These are phyloP conservation scores for Fratercula arctica DNA, from an alignment of 2,797 vertebrate genomes.

Conservation along the genomic window DNA sequence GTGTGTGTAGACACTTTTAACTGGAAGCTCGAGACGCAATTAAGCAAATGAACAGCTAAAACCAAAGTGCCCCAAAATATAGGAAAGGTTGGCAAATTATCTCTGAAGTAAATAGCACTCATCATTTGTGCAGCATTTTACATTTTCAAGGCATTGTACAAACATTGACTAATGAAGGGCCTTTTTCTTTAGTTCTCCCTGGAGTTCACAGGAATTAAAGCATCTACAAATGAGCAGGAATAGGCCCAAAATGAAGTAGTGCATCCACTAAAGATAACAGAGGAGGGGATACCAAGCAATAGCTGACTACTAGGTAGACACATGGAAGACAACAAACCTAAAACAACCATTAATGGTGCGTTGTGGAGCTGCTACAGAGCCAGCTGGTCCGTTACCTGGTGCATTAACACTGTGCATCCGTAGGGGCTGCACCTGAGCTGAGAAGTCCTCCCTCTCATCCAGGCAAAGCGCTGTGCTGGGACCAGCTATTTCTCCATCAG, in stretches of 20 bases:
- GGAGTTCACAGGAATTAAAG: not conserved
- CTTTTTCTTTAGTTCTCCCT: not conserved
- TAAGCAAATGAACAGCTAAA: slow-evolving; percentile 70
- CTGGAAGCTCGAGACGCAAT: slow-evolving; percentile 60
- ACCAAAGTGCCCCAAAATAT: slow-evolving; percentile 50
- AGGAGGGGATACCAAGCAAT: not conserved
- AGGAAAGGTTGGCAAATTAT: slow-evolving; percentile 50
- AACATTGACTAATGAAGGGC: not conserved
- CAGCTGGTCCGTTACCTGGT: not conserved
- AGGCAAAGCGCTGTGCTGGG: not conserved
- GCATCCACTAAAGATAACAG: not conserved
- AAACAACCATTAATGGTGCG: not conserved
- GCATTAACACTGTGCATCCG: accelerated
- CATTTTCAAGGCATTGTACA: not conserved
- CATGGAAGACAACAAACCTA: not conserved
- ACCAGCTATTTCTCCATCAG: not conserved
- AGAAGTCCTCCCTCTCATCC: not conserved
- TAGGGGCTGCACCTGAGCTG: not conserved
- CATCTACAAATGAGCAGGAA: not conserved
- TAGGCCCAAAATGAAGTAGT: not conserved
- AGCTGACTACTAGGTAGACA: not conserved
- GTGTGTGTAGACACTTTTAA: slow-evolving; percentile 27
- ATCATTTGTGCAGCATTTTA: not conserved
- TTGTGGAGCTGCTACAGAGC: not conserved
- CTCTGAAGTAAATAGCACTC: slow-evolving; percentile 10